These are phyloP conservation scores for Pygoscelis antarcticus DNA, from an alignment of 2,113 vertebrate species.

Conservation along the genomic window DNA sequence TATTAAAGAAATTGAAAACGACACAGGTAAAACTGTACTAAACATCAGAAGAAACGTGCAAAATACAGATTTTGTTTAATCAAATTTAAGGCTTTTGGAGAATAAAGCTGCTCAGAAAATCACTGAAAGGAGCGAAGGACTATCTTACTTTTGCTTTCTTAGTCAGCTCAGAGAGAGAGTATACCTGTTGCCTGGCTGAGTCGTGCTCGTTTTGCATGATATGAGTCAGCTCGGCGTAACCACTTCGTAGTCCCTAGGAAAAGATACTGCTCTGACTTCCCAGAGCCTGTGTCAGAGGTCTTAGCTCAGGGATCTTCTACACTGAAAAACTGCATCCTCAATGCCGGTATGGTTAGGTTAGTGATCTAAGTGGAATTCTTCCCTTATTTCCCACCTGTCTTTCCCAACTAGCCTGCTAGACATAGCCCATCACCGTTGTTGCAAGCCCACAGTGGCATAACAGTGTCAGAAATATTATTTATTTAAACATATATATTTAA, in stretches of 20 bases:
- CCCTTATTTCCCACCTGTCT: background rate
- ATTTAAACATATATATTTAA: background rate
- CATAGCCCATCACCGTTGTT: background rate
- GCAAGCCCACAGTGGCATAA: background rate
- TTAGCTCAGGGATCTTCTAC: background rate
- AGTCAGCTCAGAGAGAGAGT: background rate
- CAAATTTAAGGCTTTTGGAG: background rate
- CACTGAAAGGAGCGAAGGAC: background rate
- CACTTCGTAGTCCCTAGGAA: background rate
- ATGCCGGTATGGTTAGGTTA: rapidly evolving
- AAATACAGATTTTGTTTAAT: background rate
- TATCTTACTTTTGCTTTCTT: background rate
- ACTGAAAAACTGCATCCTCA: background rate
- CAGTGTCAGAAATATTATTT: background rate
- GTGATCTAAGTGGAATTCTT: background rate
- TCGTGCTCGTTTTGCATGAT: rapidly evolving
- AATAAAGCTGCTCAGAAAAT: background rate
- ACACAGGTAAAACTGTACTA: background rate
- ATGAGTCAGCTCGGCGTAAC: background rate
- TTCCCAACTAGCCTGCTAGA: background rate
- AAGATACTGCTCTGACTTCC: background rate
- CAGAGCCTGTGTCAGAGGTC: background rate
- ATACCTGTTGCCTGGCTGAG: background rate
- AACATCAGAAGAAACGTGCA: background rate
- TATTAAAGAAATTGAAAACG: background rate